Base-by-base conservation (phyloP, 2,888 invertebrate genomes). In the Graphium colonna region DNA sequence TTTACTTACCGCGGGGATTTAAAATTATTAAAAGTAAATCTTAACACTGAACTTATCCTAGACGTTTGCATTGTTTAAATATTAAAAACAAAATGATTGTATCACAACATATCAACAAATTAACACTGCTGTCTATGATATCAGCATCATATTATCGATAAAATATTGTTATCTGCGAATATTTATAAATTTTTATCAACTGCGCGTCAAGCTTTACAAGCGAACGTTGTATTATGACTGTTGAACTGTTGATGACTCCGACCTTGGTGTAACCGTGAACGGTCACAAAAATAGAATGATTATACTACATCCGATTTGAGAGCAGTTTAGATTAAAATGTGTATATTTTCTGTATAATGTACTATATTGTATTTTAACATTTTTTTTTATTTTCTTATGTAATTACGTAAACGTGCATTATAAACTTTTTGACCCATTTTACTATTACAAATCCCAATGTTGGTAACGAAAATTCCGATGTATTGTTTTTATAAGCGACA, bases 261-360 rank as follows among this genome's bases (percentile, higher is more conserved):
- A 33, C 48, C 48, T 53, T 40, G 44, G 18, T 39, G n/a, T 8
- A 53, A 44, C 48, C 43, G 53, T 48, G 48, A 31, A 53, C 44
- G 40, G 39, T 28, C 52, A 43, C 53, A 40, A 15, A 46, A 46
- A 53, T 53, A 53, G 53, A 49, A 17, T 43, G 3, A 36, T 36
- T 12, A 12, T n/a, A 21, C 21, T 21, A 10, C 12, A 12, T 36
- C 36, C 12, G 36, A 33, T n/a, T 36, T 12, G 9, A n/a, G 36
- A 12, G 13, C 36, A 3, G 12, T 36, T 12, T 10, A 36, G 3
- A n/a, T 36, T n/a, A 12, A 12, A 12, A 12, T 36, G n/a, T 36
- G n/a, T 3, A 21, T 21, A 21, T 21, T n/a, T n/a, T n/a, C n/a
- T n/a, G n/a, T n/a, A n/a, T n/a, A n/a, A 21, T 21, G 5, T 21